Conservation (phyloP, 1,140 invertebrate species). For the Hycleus phaleratus region DNA sequence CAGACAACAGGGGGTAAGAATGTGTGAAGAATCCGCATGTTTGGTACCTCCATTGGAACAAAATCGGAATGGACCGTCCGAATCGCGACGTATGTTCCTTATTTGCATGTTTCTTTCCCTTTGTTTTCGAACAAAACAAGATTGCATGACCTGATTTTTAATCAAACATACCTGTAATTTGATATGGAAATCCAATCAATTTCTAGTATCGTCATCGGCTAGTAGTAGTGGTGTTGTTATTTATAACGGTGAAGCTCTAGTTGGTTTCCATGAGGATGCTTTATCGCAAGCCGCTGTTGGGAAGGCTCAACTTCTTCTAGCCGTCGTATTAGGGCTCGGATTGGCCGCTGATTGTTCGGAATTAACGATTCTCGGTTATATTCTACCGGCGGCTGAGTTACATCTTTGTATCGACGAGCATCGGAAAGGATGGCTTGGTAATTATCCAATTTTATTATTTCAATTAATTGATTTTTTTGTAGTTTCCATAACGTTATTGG, state of each 20-base stretch:
- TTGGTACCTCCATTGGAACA: conserved; percentile 35
- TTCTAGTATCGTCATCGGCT: conserved; percentile 18
- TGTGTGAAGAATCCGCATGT: conserved; percentile 39
- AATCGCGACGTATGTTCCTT: conserved; percentile 24
- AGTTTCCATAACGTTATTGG: conserved; percentile 61
- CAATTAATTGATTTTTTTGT: conserved; percentile 3
- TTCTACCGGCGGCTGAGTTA: conserved; percentile 69
- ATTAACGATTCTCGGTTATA: conserved; percentile 64
- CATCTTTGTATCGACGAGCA: conserved; percentile 65
- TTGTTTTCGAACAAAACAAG: background rate
- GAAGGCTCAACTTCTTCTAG: conserved; percentile 57
- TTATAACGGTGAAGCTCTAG: conserved; percentile 41
- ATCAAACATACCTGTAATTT: too few relatives aligned
- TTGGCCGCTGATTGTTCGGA: conserved; percentile 69
- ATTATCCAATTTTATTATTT: conserved; percentile 26
- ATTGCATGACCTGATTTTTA: background rate
- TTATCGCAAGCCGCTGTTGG: conserved; percentile 64
- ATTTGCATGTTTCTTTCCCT: background rate
- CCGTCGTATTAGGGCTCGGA: conserved; percentile 59
- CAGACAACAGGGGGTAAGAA: conserved; percentile 22
- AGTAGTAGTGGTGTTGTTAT: conserved; percentile 12
- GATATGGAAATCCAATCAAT: background rate
- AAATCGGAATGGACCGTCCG: conserved; percentile 27
- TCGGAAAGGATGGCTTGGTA: conserved; percentile 73
- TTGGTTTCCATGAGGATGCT: conserved; percentile 70